phyloP scores from a whole-genome alignment of 1,140 invertebrate genomes.

The Lutraria rhynchaena region DNA sequence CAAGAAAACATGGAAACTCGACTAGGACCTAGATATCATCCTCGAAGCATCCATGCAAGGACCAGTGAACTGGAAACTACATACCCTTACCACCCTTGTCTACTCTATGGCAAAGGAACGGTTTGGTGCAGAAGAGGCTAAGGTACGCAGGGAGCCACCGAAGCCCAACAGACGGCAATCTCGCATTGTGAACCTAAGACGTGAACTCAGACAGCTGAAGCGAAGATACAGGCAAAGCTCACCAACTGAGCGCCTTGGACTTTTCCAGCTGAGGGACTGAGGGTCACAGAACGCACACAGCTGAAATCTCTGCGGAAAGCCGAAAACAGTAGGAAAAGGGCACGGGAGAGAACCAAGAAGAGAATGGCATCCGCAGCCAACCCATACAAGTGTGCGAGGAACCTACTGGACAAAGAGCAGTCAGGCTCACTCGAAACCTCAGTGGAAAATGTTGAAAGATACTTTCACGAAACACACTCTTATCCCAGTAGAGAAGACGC shows the following conservation, averaged over 20 bases:
- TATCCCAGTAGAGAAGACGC: too few species aligned
- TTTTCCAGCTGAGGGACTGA: background rate
- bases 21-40: constrained; percentile 20
- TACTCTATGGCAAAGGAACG: constrained; percentile 29
- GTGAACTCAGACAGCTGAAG: constrained; percentile 21
- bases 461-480: constrained; percentile 22
- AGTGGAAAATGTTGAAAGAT: constrained; percentile 35
- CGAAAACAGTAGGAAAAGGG: constrained; percentile 16
- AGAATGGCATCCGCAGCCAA: constrained; percentile 36
- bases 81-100: constrained; percentile 13
- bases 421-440: background rate
- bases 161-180: constrained; percentile 23
- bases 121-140: constrained; percentile 23
- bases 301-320: constrained; percentile 27
- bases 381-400: too few species aligned
- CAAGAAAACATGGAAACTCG: constrained; percentile 18
- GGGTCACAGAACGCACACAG: too few species aligned
- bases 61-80: constrained; percentile 10
- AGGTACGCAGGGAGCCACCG: constrained; percentile 22
- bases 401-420: too few species aligned
- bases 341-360: constrained; percentile 10
- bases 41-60: too few species aligned
- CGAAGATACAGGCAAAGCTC: constrained; percentile 1
- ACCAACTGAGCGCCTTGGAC: constrained; percentile 21
- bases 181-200: constrained; percentile 3